Evolutionary conservation across 1,140 invertebrate genomes (phyloP).

Genomic region (Polypedilum vanderplanki): DNA sequence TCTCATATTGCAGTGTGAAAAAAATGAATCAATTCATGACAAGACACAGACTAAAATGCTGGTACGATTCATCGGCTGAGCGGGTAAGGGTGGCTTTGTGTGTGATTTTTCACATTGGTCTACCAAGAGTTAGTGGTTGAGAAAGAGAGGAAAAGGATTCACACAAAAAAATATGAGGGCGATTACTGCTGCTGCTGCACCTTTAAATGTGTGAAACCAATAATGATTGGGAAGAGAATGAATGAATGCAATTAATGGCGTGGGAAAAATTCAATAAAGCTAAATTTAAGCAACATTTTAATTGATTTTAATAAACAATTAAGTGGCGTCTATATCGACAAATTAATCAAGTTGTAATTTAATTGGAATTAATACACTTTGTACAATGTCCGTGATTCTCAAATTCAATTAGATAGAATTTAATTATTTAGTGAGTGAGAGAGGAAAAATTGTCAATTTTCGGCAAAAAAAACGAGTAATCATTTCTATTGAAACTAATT

Average conservation of each 20-base stretch:
- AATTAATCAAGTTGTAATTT: neutral
- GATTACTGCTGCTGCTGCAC: neutral
- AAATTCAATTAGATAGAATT: too few species aligned
- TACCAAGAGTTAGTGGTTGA: neutral
- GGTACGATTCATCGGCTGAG: neutral
- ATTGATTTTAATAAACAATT: too few species aligned
- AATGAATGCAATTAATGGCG: neutral
- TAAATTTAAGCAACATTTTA: neutral
- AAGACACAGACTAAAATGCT: neutral
- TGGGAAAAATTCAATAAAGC: neutral
- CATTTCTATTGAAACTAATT: slow-evolving; percentile 13
- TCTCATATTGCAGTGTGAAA: neutral
- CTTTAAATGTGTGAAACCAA: neutral
- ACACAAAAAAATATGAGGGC: neutral
- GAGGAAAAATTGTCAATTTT: neutral
- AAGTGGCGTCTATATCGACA: too few species aligned
- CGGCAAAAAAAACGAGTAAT: neutral
- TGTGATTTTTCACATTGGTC: neutral
- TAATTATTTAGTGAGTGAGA: too few species aligned
- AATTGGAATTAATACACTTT: slow-evolving; percentile 16
- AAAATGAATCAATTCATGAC: neutral
- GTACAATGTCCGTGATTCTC: neutral
- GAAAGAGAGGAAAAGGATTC: neutral
- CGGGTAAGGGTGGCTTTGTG: neutral
- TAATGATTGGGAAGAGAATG: neutral